These are phyloP conservation scores for Lagenorhynchus albirostris DNA, from an alignment of 2,113 vertebrate species.

Conservation along the genomic window DNA sequence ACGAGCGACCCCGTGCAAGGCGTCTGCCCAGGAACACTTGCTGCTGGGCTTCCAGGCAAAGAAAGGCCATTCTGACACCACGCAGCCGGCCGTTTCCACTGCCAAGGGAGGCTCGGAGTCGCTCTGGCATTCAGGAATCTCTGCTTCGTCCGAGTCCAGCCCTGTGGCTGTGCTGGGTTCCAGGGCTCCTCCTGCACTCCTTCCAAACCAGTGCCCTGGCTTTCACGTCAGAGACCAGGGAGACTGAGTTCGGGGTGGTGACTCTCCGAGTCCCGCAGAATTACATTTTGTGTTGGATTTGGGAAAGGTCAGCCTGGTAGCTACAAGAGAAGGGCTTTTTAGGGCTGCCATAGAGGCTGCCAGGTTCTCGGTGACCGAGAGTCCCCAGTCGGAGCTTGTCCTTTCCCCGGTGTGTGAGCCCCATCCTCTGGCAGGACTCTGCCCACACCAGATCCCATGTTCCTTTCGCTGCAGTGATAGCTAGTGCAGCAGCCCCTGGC, in stretches of 20 bases:
- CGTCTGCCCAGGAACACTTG: no score
- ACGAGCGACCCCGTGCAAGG: not conserved
- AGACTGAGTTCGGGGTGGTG: rapidly evolving
- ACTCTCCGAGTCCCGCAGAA: rapidly evolving
- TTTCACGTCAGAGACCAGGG: not conserved
- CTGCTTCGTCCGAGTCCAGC: not conserved
- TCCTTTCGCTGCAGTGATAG: rapidly evolving
- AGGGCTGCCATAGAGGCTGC: not conserved
- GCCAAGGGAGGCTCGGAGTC: not conserved
- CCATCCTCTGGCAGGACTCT: not conserved
- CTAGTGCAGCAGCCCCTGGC: not conserved
- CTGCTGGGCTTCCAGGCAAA: not conserved
- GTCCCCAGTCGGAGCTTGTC: no score
- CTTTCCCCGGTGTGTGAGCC: no score
- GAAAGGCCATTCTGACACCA: no score
- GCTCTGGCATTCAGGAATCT: not conserved
- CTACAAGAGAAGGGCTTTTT: not conserved
- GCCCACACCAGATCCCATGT: not conserved
- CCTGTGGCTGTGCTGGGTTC: not conserved
- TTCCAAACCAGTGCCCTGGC: not conserved
- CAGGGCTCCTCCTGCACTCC: no score
- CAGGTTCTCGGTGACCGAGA: not conserved
- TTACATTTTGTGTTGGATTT: not conserved
- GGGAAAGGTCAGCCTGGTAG: not conserved
- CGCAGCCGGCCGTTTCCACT: no score